Percentiles rank a stretch among this genome's conserved stretches.
Evolutionary conservation across 2,797 vertebrate species (phyloP).

Genomic region (Pipistrellus kuhlii): DNA sequence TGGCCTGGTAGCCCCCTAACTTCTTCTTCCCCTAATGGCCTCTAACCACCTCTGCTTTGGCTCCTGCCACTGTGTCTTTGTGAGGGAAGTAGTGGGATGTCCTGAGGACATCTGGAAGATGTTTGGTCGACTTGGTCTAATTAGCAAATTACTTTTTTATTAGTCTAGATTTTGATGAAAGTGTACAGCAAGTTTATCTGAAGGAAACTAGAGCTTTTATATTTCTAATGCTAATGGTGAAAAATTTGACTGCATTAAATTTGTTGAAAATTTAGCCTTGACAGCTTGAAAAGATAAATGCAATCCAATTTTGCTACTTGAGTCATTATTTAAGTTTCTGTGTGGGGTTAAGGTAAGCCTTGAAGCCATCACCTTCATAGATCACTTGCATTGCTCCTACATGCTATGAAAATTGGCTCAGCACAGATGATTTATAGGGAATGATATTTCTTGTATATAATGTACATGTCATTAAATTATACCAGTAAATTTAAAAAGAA

Average conservation of each 20-base stretch:
- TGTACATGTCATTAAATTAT: background rate
- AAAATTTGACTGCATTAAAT: slow-evolving; percentile 7
- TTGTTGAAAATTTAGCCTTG: slow-evolving; percentile 60
- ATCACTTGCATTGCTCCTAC: background rate
- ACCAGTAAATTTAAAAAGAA: background rate
- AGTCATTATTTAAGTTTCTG: slow-evolving; percentile 52
- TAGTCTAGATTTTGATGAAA: background rate
- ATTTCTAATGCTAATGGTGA: slow-evolving; percentile 15
- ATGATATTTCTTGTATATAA: background rate
- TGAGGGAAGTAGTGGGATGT: too few relatives aligned
- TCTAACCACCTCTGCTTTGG: too few relatives aligned
- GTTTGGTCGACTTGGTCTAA: too few relatives aligned
- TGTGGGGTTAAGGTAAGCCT: background rate
- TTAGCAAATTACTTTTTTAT: too few relatives aligned
- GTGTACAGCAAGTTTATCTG: background rate
- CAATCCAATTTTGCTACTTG: slow-evolving; percentile 36
- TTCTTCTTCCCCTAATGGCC: too few relatives aligned
- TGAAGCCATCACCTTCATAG: background rate
- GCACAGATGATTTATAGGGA: background rate
- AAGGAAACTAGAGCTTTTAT: slow-evolving; percentile 18
- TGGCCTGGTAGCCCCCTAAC: too few relatives aligned
- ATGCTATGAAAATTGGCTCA: background rate
- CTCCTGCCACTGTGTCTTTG: too few relatives aligned
- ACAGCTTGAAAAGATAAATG: slow-evolving; percentile 33
- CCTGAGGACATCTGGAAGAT: accelerated